These are phyloP conservation scores for Auanema freiburgensis DNA, from an alignment of 2,888 invertebrate species.

Conservation along the genomic window DNA sequence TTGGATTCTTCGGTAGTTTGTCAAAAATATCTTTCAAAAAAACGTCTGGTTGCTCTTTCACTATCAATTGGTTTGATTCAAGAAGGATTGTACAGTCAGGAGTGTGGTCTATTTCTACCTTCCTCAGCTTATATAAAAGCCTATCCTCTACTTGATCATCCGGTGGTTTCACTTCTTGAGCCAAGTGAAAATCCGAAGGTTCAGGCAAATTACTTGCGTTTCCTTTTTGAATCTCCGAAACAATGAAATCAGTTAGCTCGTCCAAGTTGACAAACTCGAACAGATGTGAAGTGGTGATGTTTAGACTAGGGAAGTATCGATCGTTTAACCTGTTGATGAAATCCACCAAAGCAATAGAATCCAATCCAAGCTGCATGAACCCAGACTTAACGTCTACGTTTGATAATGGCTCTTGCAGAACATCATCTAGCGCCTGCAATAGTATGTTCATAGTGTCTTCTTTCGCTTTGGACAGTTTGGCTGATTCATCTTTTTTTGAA, in stretches of 20 bases:
- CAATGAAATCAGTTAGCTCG: no score
- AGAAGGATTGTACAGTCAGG: no score
- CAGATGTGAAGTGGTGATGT: conserved; percentile 32
- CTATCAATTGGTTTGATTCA: no score
- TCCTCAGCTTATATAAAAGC: no score
- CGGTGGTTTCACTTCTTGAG: no score
- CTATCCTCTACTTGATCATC: no score
- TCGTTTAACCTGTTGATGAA: conserved; percentile 44
- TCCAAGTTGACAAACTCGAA: conserved; percentile 20
- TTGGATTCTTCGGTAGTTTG: neutral
- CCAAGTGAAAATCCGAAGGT: no score
- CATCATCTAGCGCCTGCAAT: conserved; percentile 7
- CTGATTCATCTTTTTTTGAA: neutral
- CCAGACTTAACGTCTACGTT: conserved; percentile 17
- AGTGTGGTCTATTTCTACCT: no score
- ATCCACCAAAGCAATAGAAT: conserved; percentile 52
- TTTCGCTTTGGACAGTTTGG: neutral
- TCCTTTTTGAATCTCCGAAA: no score
- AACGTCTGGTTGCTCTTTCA: no score
- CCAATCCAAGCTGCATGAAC: conserved; percentile 54
- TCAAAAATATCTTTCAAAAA: neutral
- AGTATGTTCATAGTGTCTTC: conserved; percentile 8
- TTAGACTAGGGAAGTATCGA: conserved; percentile 30
- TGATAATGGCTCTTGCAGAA: conserved; percentile 3
- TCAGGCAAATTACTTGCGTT: no score